Base-by-base conservation (phyloP, 2,113 vertebrate species). In the Rhynchopsitta pachyrhyncha region DNA sequence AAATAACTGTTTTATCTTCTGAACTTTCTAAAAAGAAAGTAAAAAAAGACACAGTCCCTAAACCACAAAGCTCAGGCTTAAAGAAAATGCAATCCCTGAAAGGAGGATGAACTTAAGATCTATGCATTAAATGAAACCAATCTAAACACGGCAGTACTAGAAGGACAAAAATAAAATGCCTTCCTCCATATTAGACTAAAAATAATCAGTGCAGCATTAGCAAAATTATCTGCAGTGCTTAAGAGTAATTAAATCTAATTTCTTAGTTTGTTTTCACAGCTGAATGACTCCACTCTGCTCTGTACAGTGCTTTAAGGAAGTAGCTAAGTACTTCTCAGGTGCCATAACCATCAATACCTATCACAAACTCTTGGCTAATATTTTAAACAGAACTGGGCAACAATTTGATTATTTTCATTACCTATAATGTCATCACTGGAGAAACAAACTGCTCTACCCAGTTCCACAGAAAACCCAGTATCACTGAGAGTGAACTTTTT, bases 201-300 rank as follows among this genome's bases (percentile, higher is more conserved):
- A 94, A 79, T 57, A 84, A 79, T 69, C 74, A 82, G 28, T 49
- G 49, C 27, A 53, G n/a, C 27, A 82, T 91, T 87, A 92, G 31
- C 69, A 66, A 79, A 93, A 82, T 28, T 85, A 91, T 49, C 44
- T 71, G 55, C 80, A 81, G 87, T n/a, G 49, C 63, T 87, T 91
- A 10, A 90, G 57, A 78, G 73, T 37, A 68, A 86, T 75, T 81
- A 78, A 46, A 70, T 28, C 28, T 90, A 41, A 82, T 80, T 88
- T 82, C 53, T 87, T 44, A 7, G 52, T 87, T 70, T 94, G 84
- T 96, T 94, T 96, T 86, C 87, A 86, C 73, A 92, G 75, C 81
- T 93, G 94, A 94, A 46, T 44, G 77, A 23, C 42, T 31, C 7
- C 17, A 25, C 73, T 64, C 44, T 52, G 55, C 28, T 75, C 74